A percentile compares a stretch with the other conserved stretches of the same genome.
These are phyloP conservation scores for Pinctada fucata DNA, from an alignment of 2,888 invertebrate species.

Conservation along the genomic window DNA sequence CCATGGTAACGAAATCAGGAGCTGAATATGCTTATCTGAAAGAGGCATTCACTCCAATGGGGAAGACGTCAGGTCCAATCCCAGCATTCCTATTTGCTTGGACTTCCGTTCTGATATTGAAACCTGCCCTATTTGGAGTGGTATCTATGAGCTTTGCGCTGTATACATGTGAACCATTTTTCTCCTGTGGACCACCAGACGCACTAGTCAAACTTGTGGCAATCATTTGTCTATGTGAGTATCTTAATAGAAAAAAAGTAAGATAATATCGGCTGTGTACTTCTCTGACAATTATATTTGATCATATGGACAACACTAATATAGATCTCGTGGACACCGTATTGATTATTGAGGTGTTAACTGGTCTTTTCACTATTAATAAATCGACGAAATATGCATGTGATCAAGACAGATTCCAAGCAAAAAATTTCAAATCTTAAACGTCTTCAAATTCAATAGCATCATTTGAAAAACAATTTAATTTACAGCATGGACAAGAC, in stretches of 20 bases:
- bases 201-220: constrained; percentile 62
- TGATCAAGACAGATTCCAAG: no score
- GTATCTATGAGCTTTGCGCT: constrained; percentile 78
- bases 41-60: constrained; percentile 61
- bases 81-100: constrained; percentile 81
- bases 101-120: constrained; percentile 72
- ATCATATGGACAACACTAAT: no score
- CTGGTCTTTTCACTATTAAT: no score
- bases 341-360: no score
- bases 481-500: no score
- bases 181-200: constrained; percentile 63
- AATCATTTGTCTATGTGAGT: constrained; percentile 66
- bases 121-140: constrained; percentile 77
- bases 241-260: background rate
- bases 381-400: no score
- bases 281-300: background rate
- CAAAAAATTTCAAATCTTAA: no score
- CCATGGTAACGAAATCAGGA: constrained; percentile 87
- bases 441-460: no score
- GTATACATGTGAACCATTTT: constrained; percentile 71
- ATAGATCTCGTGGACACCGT: background rate
- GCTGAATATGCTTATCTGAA: constrained; percentile 86
- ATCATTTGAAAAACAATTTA: no score
- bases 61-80: constrained; percentile 78
- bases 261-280: background rate